These are phyloP conservation scores for Lepilemur ruficaudatus DNA, from an alignment of 2,797 vertebrate species.

Conservation along the genomic window DNA sequence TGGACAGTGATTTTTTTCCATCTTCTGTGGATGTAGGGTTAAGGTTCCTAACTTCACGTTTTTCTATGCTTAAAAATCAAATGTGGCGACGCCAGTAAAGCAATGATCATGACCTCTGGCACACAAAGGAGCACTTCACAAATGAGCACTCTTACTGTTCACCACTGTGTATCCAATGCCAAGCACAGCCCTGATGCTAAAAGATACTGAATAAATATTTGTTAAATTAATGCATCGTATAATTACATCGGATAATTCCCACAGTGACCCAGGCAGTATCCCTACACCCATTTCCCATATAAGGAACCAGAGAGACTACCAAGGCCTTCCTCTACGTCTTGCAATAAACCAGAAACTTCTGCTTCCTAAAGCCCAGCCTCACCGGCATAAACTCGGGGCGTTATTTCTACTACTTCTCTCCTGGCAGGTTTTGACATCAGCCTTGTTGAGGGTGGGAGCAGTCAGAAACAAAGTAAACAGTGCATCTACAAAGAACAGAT, in stretches of 20 bases:
- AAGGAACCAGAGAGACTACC: not conserved
- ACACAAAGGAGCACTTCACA: not conserved
- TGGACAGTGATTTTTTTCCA: not conserved
- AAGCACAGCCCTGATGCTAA: not conserved
- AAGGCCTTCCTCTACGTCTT: not conserved
- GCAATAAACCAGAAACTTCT: not conserved
- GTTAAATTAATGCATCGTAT: not conserved
- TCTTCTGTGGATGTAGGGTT: not conserved
- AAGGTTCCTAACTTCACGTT: not conserved
- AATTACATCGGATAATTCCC: not conserved
- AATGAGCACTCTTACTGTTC: not conserved
- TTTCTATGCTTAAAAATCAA: not conserved
- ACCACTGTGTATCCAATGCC: not conserved
- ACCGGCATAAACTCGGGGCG: not conserved
- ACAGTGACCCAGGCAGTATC: not conserved
- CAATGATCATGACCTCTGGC: not conserved
- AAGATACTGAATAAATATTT: not conserved
- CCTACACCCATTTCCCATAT: not conserved
- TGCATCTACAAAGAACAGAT: not conserved
- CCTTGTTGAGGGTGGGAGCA: not conserved
- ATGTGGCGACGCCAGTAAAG: not conserved
- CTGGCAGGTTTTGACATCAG: not conserved
- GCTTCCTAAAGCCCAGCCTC: not conserved
- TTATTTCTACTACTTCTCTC: not conserved
- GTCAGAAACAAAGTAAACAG: not conserved